Percentiles rank a stretch among this genome's conserved stretches.
Conservation (phyloP, 2,113 vertebrate species). For the Pao palembangensis region DNA sequence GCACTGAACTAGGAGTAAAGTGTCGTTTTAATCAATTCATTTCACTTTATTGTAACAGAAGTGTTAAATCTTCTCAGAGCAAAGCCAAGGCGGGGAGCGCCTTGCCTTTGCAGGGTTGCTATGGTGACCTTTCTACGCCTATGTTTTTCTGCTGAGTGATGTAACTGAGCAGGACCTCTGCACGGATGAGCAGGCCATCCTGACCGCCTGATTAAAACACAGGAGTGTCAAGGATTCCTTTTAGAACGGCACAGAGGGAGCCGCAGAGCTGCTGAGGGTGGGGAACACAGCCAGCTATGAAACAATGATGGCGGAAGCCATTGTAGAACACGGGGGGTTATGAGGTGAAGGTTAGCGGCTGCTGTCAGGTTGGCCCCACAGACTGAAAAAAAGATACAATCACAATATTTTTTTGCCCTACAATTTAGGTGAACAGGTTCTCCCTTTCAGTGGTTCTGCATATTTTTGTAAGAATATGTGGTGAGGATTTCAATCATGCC, state of each 20-base stretch:
- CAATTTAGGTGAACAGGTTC: slow-evolving; percentile 21
- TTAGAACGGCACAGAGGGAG: slow-evolving; percentile 14
- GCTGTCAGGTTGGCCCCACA: too few relatives aligned
- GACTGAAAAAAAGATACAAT: background rate
- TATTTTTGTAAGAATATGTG: slow-evolving; percentile 26
- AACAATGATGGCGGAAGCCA: too few relatives aligned
- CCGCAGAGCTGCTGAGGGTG: slow-evolving; percentile 19
- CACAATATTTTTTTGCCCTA: slow-evolving; percentile 13
- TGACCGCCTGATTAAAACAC: slow-evolving; percentile 13
- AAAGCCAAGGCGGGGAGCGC: background rate
- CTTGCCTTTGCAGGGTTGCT: slow-evolving; percentile 3
- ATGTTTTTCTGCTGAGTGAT: slow-evolving; percentile 16
- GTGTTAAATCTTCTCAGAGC: background rate
- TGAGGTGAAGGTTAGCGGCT: too few relatives aligned
- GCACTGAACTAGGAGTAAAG: too few relatives aligned
- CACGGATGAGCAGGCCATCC: too few relatives aligned
- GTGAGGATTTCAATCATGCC: slow-evolving; percentile 36
- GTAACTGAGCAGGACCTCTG: slow-evolving; percentile 12
- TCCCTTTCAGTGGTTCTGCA: slow-evolving; percentile 21
- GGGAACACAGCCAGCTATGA: too few relatives aligned
- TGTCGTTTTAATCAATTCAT: too few relatives aligned
- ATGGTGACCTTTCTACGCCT: background rate
- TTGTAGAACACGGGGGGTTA: too few relatives aligned
- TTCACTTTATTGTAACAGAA: too few relatives aligned
- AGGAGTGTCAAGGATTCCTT: slow-evolving; percentile 22